Percentiles rank a stretch among this genome's conserved stretches.
phyloP scores from a whole-genome alignment of 2,888 invertebrate species.

The Octodonta nipae region DNA sequence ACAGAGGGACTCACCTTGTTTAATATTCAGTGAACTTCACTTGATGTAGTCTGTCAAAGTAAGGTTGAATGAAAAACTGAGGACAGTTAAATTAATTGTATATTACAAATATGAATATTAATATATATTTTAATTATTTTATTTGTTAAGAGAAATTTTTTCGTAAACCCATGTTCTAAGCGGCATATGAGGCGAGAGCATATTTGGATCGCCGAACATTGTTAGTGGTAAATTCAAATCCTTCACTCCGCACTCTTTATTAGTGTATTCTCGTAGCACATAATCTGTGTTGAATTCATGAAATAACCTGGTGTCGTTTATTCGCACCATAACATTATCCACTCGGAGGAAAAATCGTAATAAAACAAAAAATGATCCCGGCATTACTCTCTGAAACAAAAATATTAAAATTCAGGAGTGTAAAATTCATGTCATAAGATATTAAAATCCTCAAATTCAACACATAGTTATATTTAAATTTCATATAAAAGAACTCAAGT shows the following conservation, averaged over 20 bases:
- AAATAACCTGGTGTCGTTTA: slow-evolving; percentile 79
- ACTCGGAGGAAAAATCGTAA: slow-evolving; percentile 85
- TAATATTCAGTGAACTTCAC: too few relatives aligned
- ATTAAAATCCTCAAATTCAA: too few relatives aligned
- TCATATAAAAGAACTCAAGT: too few relatives aligned
- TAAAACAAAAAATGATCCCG: slow-evolving; percentile 79
- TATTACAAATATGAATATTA: too few relatives aligned
- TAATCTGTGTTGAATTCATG: slow-evolving; percentile 64
- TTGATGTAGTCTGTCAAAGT: too few relatives aligned
- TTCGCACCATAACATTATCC: slow-evolving; percentile 77
- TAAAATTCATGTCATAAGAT: too few relatives aligned
- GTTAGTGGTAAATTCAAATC: slow-evolving; percentile 51
- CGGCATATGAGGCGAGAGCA: slow-evolving; percentile 52
- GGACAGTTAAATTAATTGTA: too few relatives aligned
- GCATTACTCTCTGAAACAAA: slow-evolving; percentile 81
- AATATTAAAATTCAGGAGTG: background rate
- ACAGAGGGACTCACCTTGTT: too few relatives aligned
- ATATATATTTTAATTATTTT: too few relatives aligned
- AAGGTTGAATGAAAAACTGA: too few relatives aligned
- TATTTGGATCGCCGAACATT: slow-evolving; percentile 53
- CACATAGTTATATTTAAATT: too few relatives aligned
- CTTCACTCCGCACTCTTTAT: slow-evolving; percentile 58
- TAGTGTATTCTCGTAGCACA: slow-evolving; percentile 70
- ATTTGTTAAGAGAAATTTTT: slow-evolving; percentile 30
- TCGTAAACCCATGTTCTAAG: slow-evolving; percentile 36